These are phyloP conservation scores for Drosophila aff. DNA, from an alignment of 1,140 invertebrate genomes.

Conservation along the genomic window DNA sequence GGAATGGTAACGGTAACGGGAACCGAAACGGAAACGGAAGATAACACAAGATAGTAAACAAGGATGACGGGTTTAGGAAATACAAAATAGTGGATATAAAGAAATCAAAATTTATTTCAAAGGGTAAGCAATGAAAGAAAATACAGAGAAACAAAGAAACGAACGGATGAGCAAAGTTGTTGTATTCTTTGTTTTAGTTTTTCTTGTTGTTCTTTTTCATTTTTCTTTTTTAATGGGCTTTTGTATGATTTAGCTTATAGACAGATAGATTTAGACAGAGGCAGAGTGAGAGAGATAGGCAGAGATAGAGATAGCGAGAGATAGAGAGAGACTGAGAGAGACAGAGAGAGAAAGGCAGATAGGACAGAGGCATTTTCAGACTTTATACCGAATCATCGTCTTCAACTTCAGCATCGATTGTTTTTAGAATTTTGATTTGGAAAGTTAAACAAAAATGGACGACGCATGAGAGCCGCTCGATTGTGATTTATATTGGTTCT, in stretches of 20 bases:
- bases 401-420: constrained; percentile 38
- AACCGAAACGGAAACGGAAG: background rate
- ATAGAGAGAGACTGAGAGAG: constrained; percentile 21
- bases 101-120: constrained; percentile 11
- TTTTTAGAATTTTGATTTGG: constrained; percentile 52
- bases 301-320: constrained; percentile 20
- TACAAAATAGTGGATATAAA: constrained; percentile 1
- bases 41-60: background rate
- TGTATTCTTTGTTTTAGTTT: constrained; percentile 57
- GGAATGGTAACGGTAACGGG: constrained; percentile 26
- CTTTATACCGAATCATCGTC: constrained; percentile 59
- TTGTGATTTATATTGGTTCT: constrained; percentile 26
- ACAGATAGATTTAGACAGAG: constrained; percentile 50
- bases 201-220: constrained; percentile 57
- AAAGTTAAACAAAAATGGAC: constrained; percentile 60
- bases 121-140: constrained; percentile 47
- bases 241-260: constrained; percentile 65
- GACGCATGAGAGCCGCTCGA: constrained; percentile 61
- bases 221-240: constrained; percentile 58
- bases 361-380: constrained; percentile 39
- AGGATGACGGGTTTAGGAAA: background rate
- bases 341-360: constrained; percentile 46
- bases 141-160: constrained; percentile 67
- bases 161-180: constrained; percentile 74
- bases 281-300: constrained; percentile 32